Conservation (phyloP, 2,113 vertebrate genomes). For the Solea solea region DNA sequence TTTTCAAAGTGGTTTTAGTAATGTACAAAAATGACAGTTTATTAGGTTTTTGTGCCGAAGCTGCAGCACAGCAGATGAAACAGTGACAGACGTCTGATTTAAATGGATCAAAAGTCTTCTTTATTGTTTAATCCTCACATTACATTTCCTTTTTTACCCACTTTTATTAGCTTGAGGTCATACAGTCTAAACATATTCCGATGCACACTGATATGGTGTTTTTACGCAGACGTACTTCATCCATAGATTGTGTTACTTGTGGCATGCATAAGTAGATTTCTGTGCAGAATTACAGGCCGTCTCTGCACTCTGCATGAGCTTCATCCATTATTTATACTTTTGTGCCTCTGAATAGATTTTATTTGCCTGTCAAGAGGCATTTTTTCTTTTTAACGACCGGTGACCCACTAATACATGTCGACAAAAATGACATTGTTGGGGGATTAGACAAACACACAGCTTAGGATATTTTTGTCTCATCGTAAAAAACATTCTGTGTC, state of each 20-base stretch:
- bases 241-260: conserved; percentile 2
- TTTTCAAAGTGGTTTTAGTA: no score
- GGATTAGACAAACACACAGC: not conserved
- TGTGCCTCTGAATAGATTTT: not conserved
- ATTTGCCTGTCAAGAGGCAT: not conserved
- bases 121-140: no score
- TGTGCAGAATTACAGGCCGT: not conserved
- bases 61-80: not conserved
- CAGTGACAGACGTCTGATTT: conserved; percentile 14
- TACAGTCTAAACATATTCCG: no score
- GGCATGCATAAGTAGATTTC: conserved; percentile 2
- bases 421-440: not conserved
- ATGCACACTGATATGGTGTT: no score
- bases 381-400: not conserved
- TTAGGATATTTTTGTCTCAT: not conserved
- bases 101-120: not conserved
- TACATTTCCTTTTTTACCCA: no score
- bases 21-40: no score
- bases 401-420: not conserved
- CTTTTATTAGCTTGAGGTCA: no score
- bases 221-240: conserved; percentile 10
- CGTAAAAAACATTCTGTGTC: not conserved
- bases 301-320: not conserved
- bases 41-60: not conserved
- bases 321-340: conserved; percentile 12